Evolutionary conservation across 2,888 invertebrate species (phyloP).

Genomic region (Harmothoe impar): DNA sequence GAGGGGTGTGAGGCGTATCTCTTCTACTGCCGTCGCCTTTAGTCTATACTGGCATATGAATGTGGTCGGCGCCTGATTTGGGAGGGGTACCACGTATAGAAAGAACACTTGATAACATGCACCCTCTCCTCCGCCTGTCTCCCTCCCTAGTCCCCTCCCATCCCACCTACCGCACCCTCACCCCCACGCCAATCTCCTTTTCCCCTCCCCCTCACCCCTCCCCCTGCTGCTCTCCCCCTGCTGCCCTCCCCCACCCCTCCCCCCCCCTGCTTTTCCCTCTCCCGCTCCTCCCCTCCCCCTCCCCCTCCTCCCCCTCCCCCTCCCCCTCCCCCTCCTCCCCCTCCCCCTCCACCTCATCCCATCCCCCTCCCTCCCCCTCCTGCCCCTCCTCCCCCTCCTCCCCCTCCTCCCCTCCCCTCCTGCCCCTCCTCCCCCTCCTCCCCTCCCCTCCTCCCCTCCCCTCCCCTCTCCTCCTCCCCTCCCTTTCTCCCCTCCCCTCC

Average conservation of each 20-base stretch:
- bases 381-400: background rate
- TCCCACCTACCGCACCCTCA: background rate
- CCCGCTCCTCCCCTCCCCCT: background rate
- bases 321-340: background rate
- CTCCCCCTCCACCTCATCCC: background rate
- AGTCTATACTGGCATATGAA: conserved; percentile 2
- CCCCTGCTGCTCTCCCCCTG: background rate
- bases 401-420: background rate
- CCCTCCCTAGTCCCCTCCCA: background rate
- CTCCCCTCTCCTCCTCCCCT: background rate
- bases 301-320: background rate
- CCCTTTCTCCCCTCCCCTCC: background rate
- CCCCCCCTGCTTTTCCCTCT: background rate
- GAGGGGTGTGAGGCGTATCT: background rate
- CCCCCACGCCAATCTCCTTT: background rate
- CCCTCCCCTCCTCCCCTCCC: background rate
- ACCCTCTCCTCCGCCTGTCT: background rate
- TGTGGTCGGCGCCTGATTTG: background rate
- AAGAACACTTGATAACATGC: background rate
- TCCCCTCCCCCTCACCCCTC: background rate
- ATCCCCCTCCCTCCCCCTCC: background rate
- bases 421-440: background rate
- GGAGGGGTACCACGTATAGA: background rate
- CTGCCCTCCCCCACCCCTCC: background rate
- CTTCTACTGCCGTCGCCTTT: background rate